Evolutionary conservation across 2,888 invertebrate species (phyloP), one percentile per base, ranked within the genome.

Genomic region (Trichopria drosophilae): DNA sequence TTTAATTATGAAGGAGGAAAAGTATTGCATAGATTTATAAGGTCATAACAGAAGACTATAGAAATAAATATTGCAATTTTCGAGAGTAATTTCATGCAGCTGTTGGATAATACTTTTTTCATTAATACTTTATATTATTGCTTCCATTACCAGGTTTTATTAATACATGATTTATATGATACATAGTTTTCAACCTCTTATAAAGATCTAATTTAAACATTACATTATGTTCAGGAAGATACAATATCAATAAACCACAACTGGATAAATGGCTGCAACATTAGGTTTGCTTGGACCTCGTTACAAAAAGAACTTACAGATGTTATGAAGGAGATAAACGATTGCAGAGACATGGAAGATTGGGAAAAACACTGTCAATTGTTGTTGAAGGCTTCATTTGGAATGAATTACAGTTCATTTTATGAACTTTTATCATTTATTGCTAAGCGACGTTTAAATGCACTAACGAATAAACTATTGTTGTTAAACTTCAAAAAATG

Each of bases 211-310:
- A 36, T 36, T n/a, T n/a, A n/a, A n/a, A n/a, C n/a, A n/a, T n/a
- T n/a, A n/a, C n/a, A n/a, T n/a, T 12, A 48, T 51, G 12, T 51
- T 4, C 58, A 84, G 84, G 84, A 88, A 55, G 91, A 96, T 70
- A 93, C 96, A 22, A 90, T 98, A 66, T 98, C 98, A 0, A 84
- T 99, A 36, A 99, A 99, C 76, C 98, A 98, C 73, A 99, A 99
- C 74, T 97, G 96, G 92, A 82, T 96, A 50, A 98, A 98, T 79
- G 91, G 86, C 1, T 89, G 90, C 67, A 97, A 96, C 71, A 79
- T 95, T 55, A 73, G 80, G 49, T 74, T 77, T 32, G 84, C 92
- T 64, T 93, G 90, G 88, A 64, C 76, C 1, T 82, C 85, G 36
- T 75, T 97, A 36, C 78, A 80, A 55, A 73, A 76, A 20, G 83